Evolutionary conservation across 2,888 invertebrate species (phyloP), one percentile per base, ranked within the genome.

Genomic region (Pomacea canaliculata): DNA sequence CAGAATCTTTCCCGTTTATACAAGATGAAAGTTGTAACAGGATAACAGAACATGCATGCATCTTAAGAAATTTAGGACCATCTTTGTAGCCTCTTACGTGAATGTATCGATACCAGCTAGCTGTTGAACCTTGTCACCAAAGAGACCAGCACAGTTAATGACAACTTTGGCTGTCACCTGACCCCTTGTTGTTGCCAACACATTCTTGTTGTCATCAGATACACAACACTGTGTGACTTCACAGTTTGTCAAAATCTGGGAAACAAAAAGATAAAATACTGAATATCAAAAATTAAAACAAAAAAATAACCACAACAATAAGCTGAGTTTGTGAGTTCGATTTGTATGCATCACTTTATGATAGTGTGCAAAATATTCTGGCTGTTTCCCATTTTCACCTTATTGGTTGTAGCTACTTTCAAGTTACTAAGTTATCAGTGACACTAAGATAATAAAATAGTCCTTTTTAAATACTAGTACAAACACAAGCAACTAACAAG

Each of bases 61-160:
- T 60, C n/a, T 19, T 60, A 7, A 37, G 37, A 37, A 3, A 37
- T 37, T 23, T 37, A 37, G 37, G 60, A 18, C 16, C 0, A 7
- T 19, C n/a, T 60, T 60, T 60, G 16, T n/a, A 60, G 60, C 10
- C 8, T 63, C 70, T 16, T 82, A 87, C 87, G 79, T 82, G 74
- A 87, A 87, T 23, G 80, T 76, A 0, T 76, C 65, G 46, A 81
- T 70, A 10, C 82, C 84, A 16, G 80, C 84, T 23, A 87, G 74
- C 48, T 77, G 70, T 68, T 88, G 84, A 0, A 88, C 84, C 23
- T 77, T 75, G 78, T 88, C 88, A 16, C 87, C 88, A 78, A 86
- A 84, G 8, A 88, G 84, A 60, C 88, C 88, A 23, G 85, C 87
- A 79, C 87, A 85, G 78, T 88, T 88, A 48, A 88, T 81, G 19